These are phyloP conservation scores for Drosophila tripunctata DNA, from an alignment of 2,888 invertebrate species.

Conservation along the genomic window DNA sequence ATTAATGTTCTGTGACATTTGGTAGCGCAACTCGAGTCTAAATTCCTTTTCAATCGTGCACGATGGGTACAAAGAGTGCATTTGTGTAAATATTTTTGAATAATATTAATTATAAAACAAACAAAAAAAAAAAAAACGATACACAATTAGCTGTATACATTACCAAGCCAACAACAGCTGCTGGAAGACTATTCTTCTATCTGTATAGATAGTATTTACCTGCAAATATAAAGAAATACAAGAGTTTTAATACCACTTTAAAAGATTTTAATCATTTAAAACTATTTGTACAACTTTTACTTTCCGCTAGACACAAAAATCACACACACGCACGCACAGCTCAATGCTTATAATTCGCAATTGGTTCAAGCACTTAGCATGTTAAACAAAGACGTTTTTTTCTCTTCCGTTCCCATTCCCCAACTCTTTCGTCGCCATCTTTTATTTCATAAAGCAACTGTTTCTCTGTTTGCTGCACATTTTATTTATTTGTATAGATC, in stretches of 20 bases:
- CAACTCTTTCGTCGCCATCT: too few species aligned
- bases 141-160: too few species aligned
- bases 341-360: neutral
- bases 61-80: too few species aligned
- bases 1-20: slow-evolving; percentile 7
- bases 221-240: slow-evolving; percentile 23
- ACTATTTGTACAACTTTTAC: neutral
- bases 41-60: too few species aligned
- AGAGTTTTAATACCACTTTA: too few species aligned
- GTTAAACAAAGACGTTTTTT: neutral
- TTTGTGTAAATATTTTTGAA: slow-evolving; percentile 50
- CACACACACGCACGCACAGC: neutral
- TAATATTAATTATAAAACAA: slow-evolving; percentile 1
- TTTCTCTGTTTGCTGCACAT: slow-evolving; percentile 2
- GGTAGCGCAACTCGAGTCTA: neutral
- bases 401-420: neutral
- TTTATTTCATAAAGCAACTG: neutral
- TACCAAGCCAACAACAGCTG: slow-evolving; percentile 12
- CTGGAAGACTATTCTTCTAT: too few species aligned
- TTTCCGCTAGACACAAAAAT: neutral
- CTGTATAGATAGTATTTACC: too few species aligned
- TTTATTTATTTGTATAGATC: neutral
- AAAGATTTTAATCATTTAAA: slow-evolving; percentile 6
- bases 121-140: too few species aligned
- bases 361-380: neutral